Evolutionary conservation across 92 coral and sea anemone species (phyloP), one percentile per base, ranked within the genome.

Genomic region (Actinernus sp.): DNA sequence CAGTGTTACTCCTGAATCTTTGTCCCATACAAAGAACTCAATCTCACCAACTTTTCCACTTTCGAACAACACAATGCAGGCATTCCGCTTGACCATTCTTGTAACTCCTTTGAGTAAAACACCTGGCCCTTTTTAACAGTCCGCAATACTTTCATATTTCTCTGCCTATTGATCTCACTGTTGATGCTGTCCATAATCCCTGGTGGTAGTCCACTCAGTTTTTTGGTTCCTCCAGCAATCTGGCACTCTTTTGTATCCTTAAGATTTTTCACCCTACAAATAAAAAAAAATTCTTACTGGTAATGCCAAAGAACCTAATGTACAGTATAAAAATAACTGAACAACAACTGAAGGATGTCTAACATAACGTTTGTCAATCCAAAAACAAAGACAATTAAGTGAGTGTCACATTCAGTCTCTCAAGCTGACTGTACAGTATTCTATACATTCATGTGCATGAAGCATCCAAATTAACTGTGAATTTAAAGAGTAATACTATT

Each of bases 1-100:
- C 4, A 57, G 21, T 12, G 57, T 31, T 1, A 21, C 1, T 4
- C 60, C 51, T 19, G 59, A 17, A 0, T 30, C 24, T 44, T 25
- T 26, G 11, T 59, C 67, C 81, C 81, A 73, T 26, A 49, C 70
- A 50, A 49, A 73, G 31, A 33, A 73, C 69, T 73, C 27, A 16
- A 68, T 40, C 16, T 79, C 86, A 46, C 63, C 86, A 16, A 79
- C 78, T 45, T 60, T 21, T 21, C 78, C 18, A 73, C 16, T 25
- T 20, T 11, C 59, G 13, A 52, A 52, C 53, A 73, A 30, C 12
- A 51, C 71, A 73, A 58, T 37, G 18, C 20, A 20, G 0, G 63
- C 22, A 53, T 61, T 73, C 8, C 81, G 31, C 7, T 56, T 56
- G 23, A 53, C 64, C 78, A 70, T 70, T 53, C 67, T 70, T 14